Base-by-base conservation (phyloP, 2,113 vertebrate species). In the Cettia cetti region DNA sequence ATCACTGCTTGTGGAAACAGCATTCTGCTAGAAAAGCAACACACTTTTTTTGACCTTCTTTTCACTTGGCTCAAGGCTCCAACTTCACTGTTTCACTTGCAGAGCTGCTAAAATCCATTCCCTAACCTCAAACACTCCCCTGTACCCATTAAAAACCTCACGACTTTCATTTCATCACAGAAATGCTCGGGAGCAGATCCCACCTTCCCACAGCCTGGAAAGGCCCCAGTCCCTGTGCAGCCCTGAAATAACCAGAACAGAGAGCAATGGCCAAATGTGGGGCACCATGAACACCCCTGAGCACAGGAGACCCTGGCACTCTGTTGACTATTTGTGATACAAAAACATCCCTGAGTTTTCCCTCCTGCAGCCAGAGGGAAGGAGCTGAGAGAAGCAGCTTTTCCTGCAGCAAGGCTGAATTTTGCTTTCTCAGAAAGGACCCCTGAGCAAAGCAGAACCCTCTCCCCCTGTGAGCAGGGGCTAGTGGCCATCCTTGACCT, bases 1-100 rank as follows among this genome's bases (percentile, higher is more conserved):
- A 95, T 85, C 95, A 74, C 75, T 91, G 90, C 94, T 78, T 77
- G 31, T 50, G 88, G 94, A 93, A 96, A 90, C 54, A 40, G 90
- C 56, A 11, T 19, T 74, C 39, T 40, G 49, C 86, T 79, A 54
- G 84, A 60, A 86, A 96, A 90, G 52, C 42, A 90, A 54, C 60
- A 40, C 33, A 2, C 60, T 82, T 69, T 76, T 89, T 71, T 50
- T 92, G 92, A 96, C 93, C 96, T 82, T 65, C 78, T 47, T 82
- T 59, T 76, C 33, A 2, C 83, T 66, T 63, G 85, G 84, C 60
- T 94, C 72, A 80, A 92, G 87, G 79, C 87, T 91, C 60, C 66
- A 57, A 44, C 65, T 90, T 77, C 33, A 12, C 53, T 53, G 53
- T 28, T 93, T 66, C 44, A 26, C 76, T 26, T 47, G 64, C 69